A percentile compares a stretch with the other conserved stretches of the same genome.
These are phyloP conservation scores for Allobates femoralis DNA, from an alignment of 2,797 vertebrate species.

Conservation along the genomic window DNA sequence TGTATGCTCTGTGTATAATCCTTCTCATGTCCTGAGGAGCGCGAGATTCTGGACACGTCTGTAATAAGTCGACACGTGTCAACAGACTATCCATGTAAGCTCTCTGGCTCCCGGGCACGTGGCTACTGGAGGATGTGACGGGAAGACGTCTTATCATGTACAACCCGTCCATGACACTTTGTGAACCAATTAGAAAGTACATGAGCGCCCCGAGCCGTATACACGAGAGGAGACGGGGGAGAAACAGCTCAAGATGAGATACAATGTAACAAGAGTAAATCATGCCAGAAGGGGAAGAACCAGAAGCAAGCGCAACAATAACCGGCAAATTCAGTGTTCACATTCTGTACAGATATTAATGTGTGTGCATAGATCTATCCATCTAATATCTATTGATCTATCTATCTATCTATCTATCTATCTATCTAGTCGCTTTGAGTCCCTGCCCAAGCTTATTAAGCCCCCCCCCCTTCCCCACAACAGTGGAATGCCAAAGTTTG, in stretches of 20 bases:
- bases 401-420: no score
- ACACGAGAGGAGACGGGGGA: neutral
- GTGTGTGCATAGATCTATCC: neutral
- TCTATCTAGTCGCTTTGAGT: no score
- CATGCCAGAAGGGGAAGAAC: neutral
- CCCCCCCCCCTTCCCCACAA: no score
- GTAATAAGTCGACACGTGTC: neutral
- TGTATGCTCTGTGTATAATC: neutral
- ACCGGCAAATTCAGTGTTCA: neutral
- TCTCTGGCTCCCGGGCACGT: neutral
- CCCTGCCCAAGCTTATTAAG: no score
- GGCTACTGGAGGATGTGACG: neutral
- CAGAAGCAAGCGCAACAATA: neutral
- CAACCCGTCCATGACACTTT: neutral
- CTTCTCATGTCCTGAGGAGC: neutral
- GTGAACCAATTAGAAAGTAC: constrained; percentile 13
- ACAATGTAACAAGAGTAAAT: neutral
- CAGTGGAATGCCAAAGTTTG: no score
- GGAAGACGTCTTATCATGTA: constrained; percentile 1
- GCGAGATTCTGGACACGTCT: neutral
- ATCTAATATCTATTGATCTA: neutral
- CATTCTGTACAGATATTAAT: neutral
- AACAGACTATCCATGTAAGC: neutral
- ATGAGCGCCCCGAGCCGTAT: neutral
- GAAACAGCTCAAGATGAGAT: neutral